Conservation (phyloP, 2,888 invertebrate species). For the Hedychridium roseum region DNA sequence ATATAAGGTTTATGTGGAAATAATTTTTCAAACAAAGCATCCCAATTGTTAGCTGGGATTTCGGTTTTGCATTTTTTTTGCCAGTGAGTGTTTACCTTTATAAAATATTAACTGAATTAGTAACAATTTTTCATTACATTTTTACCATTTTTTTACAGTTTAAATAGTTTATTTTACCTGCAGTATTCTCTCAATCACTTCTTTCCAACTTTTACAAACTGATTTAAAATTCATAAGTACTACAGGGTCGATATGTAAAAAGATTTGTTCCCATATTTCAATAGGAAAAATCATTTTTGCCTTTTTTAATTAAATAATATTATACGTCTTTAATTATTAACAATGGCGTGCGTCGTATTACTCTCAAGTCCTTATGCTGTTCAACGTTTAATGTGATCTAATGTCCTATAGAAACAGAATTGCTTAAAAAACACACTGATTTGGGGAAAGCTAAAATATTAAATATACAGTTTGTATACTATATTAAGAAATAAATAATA, state of each 20-base stretch:
- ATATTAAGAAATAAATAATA: too few species aligned
- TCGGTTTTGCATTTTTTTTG: slow-evolving; percentile 40
- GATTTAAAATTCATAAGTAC: slow-evolving; percentile 31
- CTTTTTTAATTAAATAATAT: too few species aligned
- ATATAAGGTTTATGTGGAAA: slow-evolving; percentile 26
- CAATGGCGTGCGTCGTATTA: too few species aligned
- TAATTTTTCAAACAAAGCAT: slow-evolving; percentile 40
- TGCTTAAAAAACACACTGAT: too few species aligned
- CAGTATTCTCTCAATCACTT: slow-evolving; percentile 32
- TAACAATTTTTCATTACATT: slow-evolving; percentile 4
- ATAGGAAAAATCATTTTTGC: slow-evolving; percentile 40
- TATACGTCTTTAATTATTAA: too few species aligned
- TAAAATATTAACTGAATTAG: slow-evolving; percentile 3
- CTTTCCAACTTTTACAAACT: slow-evolving; percentile 42
- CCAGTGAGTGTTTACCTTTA: slow-evolving; percentile 41
- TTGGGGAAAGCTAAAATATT: too few species aligned
- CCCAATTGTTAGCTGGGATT: slow-evolving; percentile 36
- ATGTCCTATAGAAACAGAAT: too few species aligned
- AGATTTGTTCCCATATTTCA: slow-evolving; percentile 50
- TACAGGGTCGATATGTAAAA: slow-evolving; percentile 33
- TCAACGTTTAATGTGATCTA: too few species aligned
- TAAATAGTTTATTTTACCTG: slow-evolving; percentile 29
- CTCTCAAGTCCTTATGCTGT: too few species aligned
- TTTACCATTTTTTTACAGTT: background rate
- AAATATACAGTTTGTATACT: too few species aligned